Conservation (phyloP, 35 echinoderm and acorn worm genomes). For the Hemicentrotus pulcherrimus region DNA sequence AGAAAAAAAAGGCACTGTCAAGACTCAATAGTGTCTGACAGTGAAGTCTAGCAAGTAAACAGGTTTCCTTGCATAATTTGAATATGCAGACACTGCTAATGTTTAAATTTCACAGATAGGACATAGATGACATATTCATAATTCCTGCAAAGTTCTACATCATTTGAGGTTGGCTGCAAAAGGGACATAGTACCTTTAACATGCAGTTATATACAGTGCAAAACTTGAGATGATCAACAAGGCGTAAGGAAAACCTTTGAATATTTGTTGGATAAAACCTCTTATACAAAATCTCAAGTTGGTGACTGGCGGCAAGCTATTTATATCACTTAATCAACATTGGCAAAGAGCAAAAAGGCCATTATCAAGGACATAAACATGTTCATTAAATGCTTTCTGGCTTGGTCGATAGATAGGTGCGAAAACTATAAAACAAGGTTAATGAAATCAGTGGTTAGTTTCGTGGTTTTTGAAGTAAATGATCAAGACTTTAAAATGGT, state of each 20-base stretch:
- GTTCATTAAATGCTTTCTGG: slow-evolving; percentile 28
- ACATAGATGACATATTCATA: too few species aligned
- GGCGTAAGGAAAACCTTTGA: background rate
- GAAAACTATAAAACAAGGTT: slow-evolving; percentile 9
- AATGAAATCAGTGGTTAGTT: slow-evolving; percentile 13
- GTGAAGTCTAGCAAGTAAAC: too few species aligned
- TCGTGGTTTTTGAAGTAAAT: background rate
- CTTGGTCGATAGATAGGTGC: background rate
- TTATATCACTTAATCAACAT: background rate
- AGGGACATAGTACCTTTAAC: too few species aligned
- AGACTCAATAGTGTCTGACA: too few species aligned
- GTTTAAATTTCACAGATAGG: too few species aligned
- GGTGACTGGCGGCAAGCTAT: background rate
- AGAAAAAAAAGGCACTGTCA: too few species aligned
- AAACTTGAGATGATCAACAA: too few species aligned
- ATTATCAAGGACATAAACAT: slow-evolving; percentile 34
- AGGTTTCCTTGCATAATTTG: too few species aligned
- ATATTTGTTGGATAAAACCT: background rate
- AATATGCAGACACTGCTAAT: too few species aligned
- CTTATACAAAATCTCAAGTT: background rate
- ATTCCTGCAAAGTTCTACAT: too few species aligned
- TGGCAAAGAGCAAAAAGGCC: background rate
- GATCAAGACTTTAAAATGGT: background rate
- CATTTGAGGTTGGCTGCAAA: too few species aligned
- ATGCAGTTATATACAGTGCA: too few species aligned